These are phyloP conservation scores for Anabas testudineus DNA, from an alignment of 2,797 vertebrate species.

Conservation along the genomic window DNA sequence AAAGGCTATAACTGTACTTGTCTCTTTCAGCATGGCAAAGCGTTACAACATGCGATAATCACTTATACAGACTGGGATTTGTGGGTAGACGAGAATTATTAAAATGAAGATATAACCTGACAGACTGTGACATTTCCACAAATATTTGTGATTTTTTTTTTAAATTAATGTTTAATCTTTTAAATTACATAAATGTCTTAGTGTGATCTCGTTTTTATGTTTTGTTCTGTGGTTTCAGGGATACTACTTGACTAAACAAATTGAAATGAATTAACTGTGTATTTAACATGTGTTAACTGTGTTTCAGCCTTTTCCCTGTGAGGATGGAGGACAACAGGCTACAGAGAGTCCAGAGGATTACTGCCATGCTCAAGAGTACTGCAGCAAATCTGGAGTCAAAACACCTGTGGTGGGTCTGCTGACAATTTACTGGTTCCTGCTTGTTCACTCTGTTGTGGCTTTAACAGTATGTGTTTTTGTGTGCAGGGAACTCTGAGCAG, in stretches of 20 bases:
- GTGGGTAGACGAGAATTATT: constrained; percentile 90
- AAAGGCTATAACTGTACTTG: background rate
- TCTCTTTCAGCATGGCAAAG: constrained; percentile 90
- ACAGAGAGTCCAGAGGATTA: constrained; percentile 59
- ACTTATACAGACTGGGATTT: constrained; percentile 93
- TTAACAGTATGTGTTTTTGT: constrained; percentile 29
- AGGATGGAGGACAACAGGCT: constrained; percentile 36
- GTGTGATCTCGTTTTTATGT: too few species aligned
- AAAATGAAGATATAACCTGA: constrained; percentile 93
- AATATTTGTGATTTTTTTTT: too few species aligned
- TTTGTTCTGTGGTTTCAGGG: too few species aligned
- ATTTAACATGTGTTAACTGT: too few species aligned
- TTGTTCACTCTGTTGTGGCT: background rate
- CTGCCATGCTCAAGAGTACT: constrained; percentile 61
- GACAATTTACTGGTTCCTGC: too few species aligned
- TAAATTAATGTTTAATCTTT: too few species aligned
- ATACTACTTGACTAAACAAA: too few species aligned
- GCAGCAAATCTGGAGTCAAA: constrained; percentile 15
- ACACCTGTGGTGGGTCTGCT: constrained; percentile 58
- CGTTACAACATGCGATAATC: constrained; percentile 95
- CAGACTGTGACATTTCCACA: too few species aligned
- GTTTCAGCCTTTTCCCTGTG: constrained; percentile 62
- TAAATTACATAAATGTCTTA: too few species aligned
- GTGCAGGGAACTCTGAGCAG: constrained; percentile 94
- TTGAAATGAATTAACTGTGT: too few species aligned